phyloP scores from a whole-genome alignment of 2,888 invertebrate genomes.

The Bursaphelenchus okinawaensis region DNA sequence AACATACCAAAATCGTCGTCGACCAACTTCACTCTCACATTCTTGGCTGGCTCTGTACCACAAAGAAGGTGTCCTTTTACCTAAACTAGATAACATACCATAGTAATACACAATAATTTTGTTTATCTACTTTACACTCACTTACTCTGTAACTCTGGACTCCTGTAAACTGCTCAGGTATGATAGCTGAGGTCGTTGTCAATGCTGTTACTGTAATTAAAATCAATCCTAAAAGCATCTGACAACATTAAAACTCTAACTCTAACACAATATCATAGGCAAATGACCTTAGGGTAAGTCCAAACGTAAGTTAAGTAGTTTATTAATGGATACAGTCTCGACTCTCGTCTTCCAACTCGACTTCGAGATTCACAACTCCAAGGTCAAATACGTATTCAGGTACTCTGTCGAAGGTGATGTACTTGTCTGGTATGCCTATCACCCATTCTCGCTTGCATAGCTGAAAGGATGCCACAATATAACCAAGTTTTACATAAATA shows the following conservation, averaged over 20 bases:
- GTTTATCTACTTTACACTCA: not conserved
- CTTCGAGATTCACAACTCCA: constrained; percentile 43
- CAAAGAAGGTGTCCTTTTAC: constrained; percentile 42
- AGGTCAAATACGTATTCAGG: constrained; percentile 33
- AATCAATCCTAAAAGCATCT: not conserved
- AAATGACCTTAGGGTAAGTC: constrained; percentile 7
- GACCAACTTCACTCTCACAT: constrained; percentile 52
- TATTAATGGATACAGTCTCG: constrained; percentile 38
- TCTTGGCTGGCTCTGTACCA: constrained; percentile 42
- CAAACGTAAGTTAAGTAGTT: no score
- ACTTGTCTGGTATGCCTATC: constrained; percentile 51
- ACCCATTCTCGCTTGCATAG: constrained; percentile 54
- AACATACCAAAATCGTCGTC: constrained; percentile 52
- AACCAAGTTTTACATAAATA: no score
- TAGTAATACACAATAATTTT: not conserved
- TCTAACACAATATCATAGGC: not conserved
- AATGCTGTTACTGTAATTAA: constrained; percentile 3
- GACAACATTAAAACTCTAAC: not conserved
- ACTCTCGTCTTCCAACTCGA: constrained; percentile 48
- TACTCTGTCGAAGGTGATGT: constrained; percentile 38
- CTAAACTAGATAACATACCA: constrained; percentile 6
- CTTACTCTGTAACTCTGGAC: constrained; percentile 39
- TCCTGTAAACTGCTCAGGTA: constrained; percentile 31
- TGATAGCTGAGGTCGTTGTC: constrained; percentile 17
- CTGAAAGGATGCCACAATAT: no score